These are phyloP conservation scores for Tenebrosternarchus preto DNA, from an alignment of 2,113 vertebrate species.

Conservation along the genomic window DNA sequence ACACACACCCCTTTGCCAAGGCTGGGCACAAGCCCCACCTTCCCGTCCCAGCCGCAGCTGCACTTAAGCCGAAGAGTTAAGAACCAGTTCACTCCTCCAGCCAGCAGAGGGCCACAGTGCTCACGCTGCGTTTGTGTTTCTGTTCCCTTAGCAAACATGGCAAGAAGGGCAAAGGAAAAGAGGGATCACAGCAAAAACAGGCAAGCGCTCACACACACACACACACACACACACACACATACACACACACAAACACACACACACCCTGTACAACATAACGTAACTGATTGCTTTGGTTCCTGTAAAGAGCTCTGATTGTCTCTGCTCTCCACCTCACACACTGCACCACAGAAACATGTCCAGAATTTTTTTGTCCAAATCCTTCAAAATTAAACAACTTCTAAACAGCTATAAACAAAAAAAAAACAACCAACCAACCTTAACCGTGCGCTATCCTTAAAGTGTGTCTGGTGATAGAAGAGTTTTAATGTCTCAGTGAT, in stretches of 20 bases:
- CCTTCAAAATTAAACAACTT: no score
- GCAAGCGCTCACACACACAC: conserved; percentile 64
- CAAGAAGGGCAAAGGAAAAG: conserved; percentile 77
- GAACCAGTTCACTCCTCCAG: conserved; percentile 59
- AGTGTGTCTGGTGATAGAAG: no score
- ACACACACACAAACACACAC: neutral
- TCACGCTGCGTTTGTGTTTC: conserved; percentile 73
- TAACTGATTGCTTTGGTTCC: conserved; percentile 11
- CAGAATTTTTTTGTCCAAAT: no score
- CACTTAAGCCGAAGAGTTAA: conserved; percentile 43
- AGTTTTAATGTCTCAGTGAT: no score
- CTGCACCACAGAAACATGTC: neutral
- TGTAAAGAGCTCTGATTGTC: conserved; percentile 44
- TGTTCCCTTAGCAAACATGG: conserved; percentile 78
- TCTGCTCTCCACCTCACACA: conserved; percentile 33
- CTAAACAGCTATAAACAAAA: no score
- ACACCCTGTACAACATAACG: conserved; percentile 8
- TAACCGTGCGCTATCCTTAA: no score
- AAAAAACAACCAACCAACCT: no score
- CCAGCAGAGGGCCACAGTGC: conserved; percentile 67
- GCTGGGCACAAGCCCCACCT: neutral
- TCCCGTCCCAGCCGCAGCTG: neutral
- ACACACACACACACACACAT: neutral
- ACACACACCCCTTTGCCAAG: conserved; percentile 17
- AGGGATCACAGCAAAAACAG: conserved; percentile 80